Conservation (phyloP, 2,797 vertebrate genomes). For the Clangula hyemalis region DNA sequence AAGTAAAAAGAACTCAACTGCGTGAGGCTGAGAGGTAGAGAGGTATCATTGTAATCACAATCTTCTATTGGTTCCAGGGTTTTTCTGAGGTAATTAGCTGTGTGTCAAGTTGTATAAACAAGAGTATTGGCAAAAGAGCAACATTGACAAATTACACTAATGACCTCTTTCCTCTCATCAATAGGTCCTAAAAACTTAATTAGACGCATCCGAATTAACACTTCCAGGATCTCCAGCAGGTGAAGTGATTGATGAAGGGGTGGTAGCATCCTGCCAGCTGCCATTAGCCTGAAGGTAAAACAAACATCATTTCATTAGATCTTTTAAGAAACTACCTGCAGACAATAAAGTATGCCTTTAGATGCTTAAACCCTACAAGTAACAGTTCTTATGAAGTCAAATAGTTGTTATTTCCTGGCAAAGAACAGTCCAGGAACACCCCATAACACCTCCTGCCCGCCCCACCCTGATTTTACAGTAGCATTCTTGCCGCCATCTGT, state of each 20-base stretch:
- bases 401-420: neutral
- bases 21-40: constrained; percentile 73
- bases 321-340: neutral
- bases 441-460: neutral
- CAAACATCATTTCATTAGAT: neutral
- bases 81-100: constrained; percentile 66
- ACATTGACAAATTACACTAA: constrained; percentile 31
- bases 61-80: constrained; percentile 65
- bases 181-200: constrained; percentile 72
- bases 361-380: neutral
- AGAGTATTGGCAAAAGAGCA: constrained; percentile 39
- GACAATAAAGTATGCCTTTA: neutral
- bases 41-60: constrained; percentile 63
- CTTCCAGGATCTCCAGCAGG: constrained; percentile 84
- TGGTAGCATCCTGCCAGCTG: constrained; percentile 87
- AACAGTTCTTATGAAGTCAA: neutral
- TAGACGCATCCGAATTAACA: constrained; percentile 86
- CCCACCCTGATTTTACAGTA: neutral
- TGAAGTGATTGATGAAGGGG: constrained; percentile 82
- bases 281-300: constrained; percentile 80
- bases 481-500: neutral
- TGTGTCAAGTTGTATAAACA: constrained; percentile 46
- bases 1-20: constrained; percentile 41
- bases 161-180: constrained; percentile 56
- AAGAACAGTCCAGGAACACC: neutral